phyloP scores from a whole-genome alignment of 2,113 vertebrate genomes.

The Mus spicilegus region DNA sequence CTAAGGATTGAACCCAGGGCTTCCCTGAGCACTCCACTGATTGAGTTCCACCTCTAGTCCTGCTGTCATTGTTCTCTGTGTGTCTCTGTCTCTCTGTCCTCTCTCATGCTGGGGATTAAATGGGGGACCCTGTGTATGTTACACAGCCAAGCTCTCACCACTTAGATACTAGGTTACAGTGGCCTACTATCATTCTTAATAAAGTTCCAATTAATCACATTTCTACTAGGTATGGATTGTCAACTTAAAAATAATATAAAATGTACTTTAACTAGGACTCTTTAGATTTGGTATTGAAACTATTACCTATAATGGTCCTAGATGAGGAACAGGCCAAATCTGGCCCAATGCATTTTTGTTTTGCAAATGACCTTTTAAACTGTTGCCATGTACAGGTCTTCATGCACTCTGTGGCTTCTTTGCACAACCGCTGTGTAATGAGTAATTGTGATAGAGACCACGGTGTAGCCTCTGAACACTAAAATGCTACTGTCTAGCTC shows the following conservation, averaged over 20 bases:
- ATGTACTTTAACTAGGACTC: neutral
- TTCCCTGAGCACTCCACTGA: neutral
- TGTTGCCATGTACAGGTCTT: neutral
- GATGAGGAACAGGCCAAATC: neutral
- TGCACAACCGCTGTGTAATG: neutral
- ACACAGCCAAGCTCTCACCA: neutral
- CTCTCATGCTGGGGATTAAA: neutral
- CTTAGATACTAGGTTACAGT: neutral
- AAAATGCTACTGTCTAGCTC: neutral
- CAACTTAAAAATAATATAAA: neutral
- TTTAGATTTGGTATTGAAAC: neutral
- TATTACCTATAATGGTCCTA: neutral
- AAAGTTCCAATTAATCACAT: conserved; percentile 21
- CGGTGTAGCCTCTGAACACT: neutral
- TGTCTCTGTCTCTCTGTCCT: neutral
- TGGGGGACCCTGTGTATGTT: neutral
- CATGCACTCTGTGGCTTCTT: neutral
- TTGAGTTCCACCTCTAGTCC: neutral
- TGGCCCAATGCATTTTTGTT: neutral
- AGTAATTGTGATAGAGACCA: neutral
- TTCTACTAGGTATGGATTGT: neutral
- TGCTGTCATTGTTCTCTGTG: neutral
- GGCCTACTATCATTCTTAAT: neutral
- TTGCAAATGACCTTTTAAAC: neutral
- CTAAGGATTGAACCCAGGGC: neutral